Percentiles rank a stretch among this genome's conserved stretches.
Conservation (phyloP, 2,888 invertebrate genomes). For the Disparrhopalites patrizii region DNA sequence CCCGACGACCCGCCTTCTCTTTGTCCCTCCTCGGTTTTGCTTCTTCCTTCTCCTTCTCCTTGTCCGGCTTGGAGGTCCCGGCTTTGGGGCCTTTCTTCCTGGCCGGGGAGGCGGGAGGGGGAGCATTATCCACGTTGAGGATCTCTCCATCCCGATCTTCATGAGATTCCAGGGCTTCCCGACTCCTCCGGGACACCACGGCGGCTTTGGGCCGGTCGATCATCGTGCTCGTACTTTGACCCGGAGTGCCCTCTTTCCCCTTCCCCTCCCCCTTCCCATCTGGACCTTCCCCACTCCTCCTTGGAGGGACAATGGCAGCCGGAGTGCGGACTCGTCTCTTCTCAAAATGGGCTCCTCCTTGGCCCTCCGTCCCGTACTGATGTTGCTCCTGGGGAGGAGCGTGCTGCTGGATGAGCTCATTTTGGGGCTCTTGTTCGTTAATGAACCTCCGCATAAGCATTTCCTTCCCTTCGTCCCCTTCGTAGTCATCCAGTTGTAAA, state of each 20-base stretch:
- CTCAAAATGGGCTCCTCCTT: conserved; percentile 14
- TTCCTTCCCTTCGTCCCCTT: conserved; percentile 74
- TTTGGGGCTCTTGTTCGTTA: conserved; percentile 60
- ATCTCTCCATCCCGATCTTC: conserved; percentile 5
- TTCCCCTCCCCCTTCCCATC: conserved; percentile 25
- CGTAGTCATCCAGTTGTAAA: conserved; percentile 54
- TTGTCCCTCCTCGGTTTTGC: not conserved
- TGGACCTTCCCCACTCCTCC: conserved; percentile 11
- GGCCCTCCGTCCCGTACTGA: not conserved
- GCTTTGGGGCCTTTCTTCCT: not conserved
- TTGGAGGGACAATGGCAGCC: conserved; percentile 21
- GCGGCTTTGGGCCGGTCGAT: conserved; percentile 32
- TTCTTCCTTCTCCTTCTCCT: not conserved
- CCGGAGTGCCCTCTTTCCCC: conserved; percentile 22
- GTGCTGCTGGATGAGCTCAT: conserved; percentile 16
- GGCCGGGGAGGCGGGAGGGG: not conserved
- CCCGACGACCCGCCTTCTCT: conserved; percentile 11
- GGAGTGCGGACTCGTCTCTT: conserved; percentile 10
- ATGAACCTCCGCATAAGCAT: conserved; percentile 78
- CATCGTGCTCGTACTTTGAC: conserved; percentile 6
- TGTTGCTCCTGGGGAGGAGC: not conserved
- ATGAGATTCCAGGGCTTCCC: conserved; percentile 12
- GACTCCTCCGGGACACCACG: conserved; percentile 13
- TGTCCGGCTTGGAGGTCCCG: not conserved
- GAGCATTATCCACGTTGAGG: conserved; percentile 8